phyloP scores from a whole-genome alignment of 2,888 invertebrate genomes.

The Allophyes oxyacanthae region DNA sequence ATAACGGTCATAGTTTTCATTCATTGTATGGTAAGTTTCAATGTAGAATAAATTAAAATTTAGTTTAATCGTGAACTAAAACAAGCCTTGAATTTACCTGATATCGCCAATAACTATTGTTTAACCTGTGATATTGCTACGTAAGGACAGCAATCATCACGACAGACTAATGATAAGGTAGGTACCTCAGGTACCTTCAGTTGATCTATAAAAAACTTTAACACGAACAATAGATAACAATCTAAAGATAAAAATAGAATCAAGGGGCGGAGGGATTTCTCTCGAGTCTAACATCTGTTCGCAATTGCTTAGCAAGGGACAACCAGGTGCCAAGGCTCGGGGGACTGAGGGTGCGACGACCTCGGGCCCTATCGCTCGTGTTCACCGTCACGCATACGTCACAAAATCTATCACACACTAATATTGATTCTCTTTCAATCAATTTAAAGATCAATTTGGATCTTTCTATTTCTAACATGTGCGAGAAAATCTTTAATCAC shows the following conservation, averaged over 20 bases:
- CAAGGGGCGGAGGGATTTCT: constrained; percentile 64
- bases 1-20: constrained; percentile 13
- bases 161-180: constrained; percentile 1
- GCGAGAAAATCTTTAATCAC: constrained; percentile 31
- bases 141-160: too few relatives aligned
- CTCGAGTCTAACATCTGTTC: constrained; percentile 80
- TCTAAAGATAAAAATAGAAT: constrained; percentile 55
- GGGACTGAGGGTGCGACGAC: constrained; percentile 85
- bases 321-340: constrained; percentile 83
- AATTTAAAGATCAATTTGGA: constrained; percentile 60
- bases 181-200: not conserved
- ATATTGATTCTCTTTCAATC: constrained; percentile 60
- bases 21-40: constrained; percentile 11
- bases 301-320: constrained; percentile 70
- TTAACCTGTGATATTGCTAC: too few relatives aligned
- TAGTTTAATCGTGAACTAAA: too few relatives aligned
- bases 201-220: constrained; percentile 8
- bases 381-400: constrained; percentile 74
- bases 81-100: too few relatives aligned
- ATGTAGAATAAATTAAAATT: constrained; percentile 10
- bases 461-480: constrained; percentile 26
- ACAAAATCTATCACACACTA: constrained; percentile 63
- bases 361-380: constrained; percentile 78
- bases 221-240: constrained; percentile 43
- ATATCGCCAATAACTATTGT: too few relatives aligned